Percentiles rank a stretch among this genome's conserved stretches.
Evolutionary conservation across 2,888 invertebrate species (phyloP).

Genomic region (Biston betularia): DNA sequence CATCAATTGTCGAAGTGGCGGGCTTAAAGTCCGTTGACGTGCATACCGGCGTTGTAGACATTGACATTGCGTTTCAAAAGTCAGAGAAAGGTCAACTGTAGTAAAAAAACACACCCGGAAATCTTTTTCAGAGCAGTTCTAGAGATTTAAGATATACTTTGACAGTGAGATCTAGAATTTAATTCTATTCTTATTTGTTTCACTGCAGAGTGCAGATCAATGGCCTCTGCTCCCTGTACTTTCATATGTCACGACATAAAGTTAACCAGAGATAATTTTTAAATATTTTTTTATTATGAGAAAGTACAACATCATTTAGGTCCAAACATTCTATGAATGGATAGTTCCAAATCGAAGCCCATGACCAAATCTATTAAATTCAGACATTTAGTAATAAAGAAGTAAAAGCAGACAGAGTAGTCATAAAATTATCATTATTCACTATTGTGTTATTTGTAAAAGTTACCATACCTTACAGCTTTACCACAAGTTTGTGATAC

Average conservation of each 20-base stretch:
- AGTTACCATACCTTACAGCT: too few relatives aligned
- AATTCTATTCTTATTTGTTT: slow-evolving; percentile 4
- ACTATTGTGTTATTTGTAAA: too few relatives aligned
- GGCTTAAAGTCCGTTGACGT: slow-evolving; percentile 39
- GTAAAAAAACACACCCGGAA: slow-evolving; percentile 29
- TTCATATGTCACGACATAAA: slow-evolving; percentile 5
- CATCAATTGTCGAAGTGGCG: slow-evolving; percentile 64
- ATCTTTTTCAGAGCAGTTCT: slow-evolving; percentile 12
- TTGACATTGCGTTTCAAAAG: slow-evolving; percentile 41
- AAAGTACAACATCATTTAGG: too few relatives aligned
- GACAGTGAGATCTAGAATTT: slow-evolving; percentile 15
- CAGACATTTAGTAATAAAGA: too few relatives aligned
- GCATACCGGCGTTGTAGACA: slow-evolving; percentile 32
- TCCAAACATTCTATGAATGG: too few relatives aligned
- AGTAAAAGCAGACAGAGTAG: too few relatives aligned
- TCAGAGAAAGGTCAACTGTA: slow-evolving; percentile 32
- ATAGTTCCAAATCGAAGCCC: too few relatives aligned
- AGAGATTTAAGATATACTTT: slow-evolving; percentile 11
- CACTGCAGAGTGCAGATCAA: not conserved
- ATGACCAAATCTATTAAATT: too few relatives aligned
- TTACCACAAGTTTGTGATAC: too few relatives aligned
- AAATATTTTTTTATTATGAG: not conserved
- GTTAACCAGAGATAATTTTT: too few relatives aligned
- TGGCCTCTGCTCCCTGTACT: slow-evolving; percentile 13
- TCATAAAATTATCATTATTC: too few relatives aligned